These are phyloP conservation scores for Emydura subglobosa DNA, from an alignment of 2,113 vertebrate species.

Conservation along the genomic window DNA sequence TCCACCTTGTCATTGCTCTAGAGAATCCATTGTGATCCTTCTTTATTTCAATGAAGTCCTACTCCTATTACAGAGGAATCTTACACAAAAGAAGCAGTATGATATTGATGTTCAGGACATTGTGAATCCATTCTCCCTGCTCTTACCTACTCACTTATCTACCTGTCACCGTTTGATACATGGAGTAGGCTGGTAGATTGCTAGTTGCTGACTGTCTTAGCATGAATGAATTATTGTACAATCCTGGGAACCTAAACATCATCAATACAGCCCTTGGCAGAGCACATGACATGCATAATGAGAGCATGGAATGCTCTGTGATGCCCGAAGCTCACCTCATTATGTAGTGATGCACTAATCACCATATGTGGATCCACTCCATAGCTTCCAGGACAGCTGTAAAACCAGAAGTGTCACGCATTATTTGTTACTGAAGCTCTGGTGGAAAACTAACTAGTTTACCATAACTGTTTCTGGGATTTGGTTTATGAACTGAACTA, in stretches of 20 bases:
- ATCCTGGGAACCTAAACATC: background rate
- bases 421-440: fast-evolving
- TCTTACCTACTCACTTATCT: background rate
- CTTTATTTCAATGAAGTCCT: background rate
- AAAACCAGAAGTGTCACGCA: background rate
- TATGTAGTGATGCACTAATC: background rate
- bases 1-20: background rate
- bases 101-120: background rate
- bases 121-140: background rate
- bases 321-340: background rate
- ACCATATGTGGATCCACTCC: background rate
- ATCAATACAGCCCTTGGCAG: background rate
- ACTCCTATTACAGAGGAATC: background rate
- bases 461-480: background rate
- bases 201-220: background rate
- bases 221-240: background rate
- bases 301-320: background rate
- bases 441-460: background rate
- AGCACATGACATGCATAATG: fast-evolving
- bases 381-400: background rate
- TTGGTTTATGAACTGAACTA: background rate
- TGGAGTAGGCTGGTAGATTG: background rate
- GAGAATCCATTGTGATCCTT: fast-evolving
- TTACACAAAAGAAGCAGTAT: background rate
- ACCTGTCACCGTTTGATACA: background rate